Base-by-base conservation (phyloP, 2,797 vertebrate species). In the Poeciliopsis presidionis region DNA sequence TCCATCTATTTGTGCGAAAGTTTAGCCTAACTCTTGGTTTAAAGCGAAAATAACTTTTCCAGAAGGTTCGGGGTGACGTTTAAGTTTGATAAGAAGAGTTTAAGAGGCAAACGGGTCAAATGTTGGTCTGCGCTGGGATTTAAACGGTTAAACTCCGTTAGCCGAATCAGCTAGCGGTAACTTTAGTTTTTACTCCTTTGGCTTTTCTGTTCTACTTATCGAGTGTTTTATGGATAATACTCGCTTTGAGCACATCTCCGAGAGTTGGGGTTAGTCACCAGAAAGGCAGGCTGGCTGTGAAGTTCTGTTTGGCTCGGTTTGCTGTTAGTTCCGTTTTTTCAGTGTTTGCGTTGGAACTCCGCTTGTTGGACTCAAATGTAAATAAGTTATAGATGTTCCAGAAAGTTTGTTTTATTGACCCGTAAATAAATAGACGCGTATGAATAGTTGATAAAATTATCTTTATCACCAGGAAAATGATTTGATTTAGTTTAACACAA, bases 111-210 rank as follows among this genome's bases (percentile, higher is more conserved):
- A 70, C 67, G 25, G 67, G 41, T 7, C 41, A 45, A 69, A 41
- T 25, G 63, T 63, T 63, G 16, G n/a, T 55, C 3, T 75, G 71
- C 63, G 78, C 85, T 79, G 91, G 89, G 90, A 77, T 93, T 92
- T 90, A 91, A 92, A 90, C n/a, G 89, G 90, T 86, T 92, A 90
- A 74, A 83, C 80, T 79, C 84, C 80, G 84, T 86, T 90, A 92
- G 92, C 91, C 53, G 1, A 36, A 53, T n/a, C 4, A 77, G 88
- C 84, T 89, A 76, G 53, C 46, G 36, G 5, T n/a, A 81, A 87
- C 20, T 79, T 82, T 39, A 77, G 74, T 69, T 46, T 30, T n/a
- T 7, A 41, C 70, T 22, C 33, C 16, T 20, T 39, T 20, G 53
- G 41, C 11, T n/a, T 25, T 36, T 13, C 36, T 55, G 7, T 51